These are phyloP conservation scores for Drosophila falleni DNA, from an alignment of 2,888 invertebrate species.

Conservation along the genomic window DNA sequence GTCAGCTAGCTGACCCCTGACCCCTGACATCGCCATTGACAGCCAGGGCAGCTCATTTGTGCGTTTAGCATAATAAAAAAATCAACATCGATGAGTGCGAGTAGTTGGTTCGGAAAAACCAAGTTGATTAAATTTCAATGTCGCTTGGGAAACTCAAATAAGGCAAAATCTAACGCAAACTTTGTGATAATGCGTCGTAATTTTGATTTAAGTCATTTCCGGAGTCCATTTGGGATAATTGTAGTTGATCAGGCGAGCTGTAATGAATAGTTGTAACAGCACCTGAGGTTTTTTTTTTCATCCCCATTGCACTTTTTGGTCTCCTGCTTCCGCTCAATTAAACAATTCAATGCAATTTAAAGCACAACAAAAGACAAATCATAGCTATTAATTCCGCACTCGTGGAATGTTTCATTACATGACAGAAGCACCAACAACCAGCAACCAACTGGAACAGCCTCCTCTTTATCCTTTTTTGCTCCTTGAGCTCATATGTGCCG, in stretches of 20 bases:
- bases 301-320: background rate
- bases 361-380: constrained; percentile 75
- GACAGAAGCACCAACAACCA: constrained; percentile 16
- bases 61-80: constrained; percentile 80
- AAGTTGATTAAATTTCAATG: constrained; percentile 76
- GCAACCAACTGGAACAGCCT: constrained; percentile 26
- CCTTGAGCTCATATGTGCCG: constrained; percentile 22
- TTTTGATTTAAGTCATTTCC: constrained; percentile 81
- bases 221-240: constrained; percentile 42
- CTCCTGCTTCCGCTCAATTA: constrained; percentile 74
- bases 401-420: constrained; percentile 82
- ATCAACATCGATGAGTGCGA: constrained; percentile 50
- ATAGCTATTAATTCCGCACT: constrained; percentile 81
- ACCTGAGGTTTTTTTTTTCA: constrained; percentile 31
- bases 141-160: constrained; percentile 31
- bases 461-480: constrained; percentile 17
- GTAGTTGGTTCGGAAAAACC: constrained; percentile 67
- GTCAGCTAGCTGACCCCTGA: constrained; percentile 48
- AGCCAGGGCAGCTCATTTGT: constrained; percentile 68
- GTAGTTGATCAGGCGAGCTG: constrained; percentile 77
- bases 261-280: constrained; percentile 14
- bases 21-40: constrained; percentile 14
- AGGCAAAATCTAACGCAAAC: constrained; percentile 19
- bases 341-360: constrained; percentile 75
- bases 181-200: constrained; percentile 76